Evolutionary conservation across 2,888 invertebrate genomes (phyloP).

Genomic region (Chelonus formosanus): DNA sequence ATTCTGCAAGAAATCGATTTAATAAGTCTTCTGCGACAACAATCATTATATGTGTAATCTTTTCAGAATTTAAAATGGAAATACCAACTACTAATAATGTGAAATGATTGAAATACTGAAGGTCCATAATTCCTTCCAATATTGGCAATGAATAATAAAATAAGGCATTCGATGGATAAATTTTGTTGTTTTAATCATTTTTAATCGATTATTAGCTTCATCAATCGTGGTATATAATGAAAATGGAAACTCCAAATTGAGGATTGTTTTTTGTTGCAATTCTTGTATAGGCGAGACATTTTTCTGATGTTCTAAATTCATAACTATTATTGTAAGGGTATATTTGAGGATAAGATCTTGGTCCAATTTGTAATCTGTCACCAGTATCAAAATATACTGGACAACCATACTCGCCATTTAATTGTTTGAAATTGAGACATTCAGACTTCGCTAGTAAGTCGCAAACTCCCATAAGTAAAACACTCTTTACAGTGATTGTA

Average conservation of each 20-base stretch:
- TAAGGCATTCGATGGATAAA: slow-evolving; percentile 33
- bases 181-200: slow-evolving; percentile 32
- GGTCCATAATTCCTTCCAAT: slow-evolving; percentile 30
- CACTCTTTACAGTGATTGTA: slow-evolving; percentile 26
- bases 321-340: slow-evolving; percentile 21
- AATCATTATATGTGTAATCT: slow-evolving; percentile 16
- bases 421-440: slow-evolving; percentile 29
- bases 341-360: slow-evolving; percentile 27
- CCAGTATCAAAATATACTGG: slow-evolving; percentile 29
- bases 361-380: slow-evolving; percentile 15
- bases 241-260: slow-evolving; percentile 27
- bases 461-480: slow-evolving; percentile 28
- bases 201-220: slow-evolving; percentile 21
- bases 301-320: slow-evolving; percentile 23
- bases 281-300: background rate
- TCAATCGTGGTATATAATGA: slow-evolving; percentile 18
- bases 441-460: slow-evolving; percentile 36
- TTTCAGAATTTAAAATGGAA: slow-evolving; percentile 26
- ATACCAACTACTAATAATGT: slow-evolving; percentile 22
- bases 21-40: slow-evolving; percentile 24
- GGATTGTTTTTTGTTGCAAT: background rate
- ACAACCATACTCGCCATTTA: slow-evolving; percentile 34
- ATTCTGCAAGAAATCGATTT: slow-evolving; percentile 35
- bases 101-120: slow-evolving; percentile 30
- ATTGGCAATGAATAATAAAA: slow-evolving; percentile 35